Evolutionary conservation across 2,797 vertebrate genomes (phyloP).

Genomic region (Falco cherrug): DNA sequence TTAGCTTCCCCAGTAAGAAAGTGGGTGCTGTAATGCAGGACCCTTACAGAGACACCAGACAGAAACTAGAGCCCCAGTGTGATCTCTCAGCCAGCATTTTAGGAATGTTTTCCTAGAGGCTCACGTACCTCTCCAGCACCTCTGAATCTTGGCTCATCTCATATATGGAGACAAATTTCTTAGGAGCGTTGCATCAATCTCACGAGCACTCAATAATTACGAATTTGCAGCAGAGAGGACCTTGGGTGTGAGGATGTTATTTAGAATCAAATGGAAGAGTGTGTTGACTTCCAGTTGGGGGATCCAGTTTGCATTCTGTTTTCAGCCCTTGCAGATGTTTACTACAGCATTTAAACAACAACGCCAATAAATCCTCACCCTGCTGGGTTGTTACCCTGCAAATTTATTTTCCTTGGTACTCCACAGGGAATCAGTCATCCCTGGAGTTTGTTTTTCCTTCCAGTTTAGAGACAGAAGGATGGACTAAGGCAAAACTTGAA

Average conservation of each 20-base stretch:
- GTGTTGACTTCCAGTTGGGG: background rate
- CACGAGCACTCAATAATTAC: background rate
- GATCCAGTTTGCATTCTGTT: background rate
- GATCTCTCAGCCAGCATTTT: background rate
- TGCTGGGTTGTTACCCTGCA: background rate
- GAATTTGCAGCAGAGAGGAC: background rate
- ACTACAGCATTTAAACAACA: background rate
- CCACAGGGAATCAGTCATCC: background rate
- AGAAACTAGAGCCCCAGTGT: background rate
- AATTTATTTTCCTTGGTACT: constrained; percentile 27
- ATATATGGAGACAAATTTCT: background rate
- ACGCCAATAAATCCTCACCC: background rate
- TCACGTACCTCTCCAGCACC: background rate
- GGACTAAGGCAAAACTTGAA: background rate
- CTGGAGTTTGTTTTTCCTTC: constrained; percentile 30
- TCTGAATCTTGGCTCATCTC: background rate
- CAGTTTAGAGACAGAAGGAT: background rate
- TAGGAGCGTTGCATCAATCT: background rate
- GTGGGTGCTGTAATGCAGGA: background rate
- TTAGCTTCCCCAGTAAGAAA: background rate
- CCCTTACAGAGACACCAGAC: background rate
- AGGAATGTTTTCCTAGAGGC: background rate
- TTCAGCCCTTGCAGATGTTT: background rate
- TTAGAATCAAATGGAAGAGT: background rate
- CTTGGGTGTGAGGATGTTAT: background rate